Evolutionary conservation across 1,140 invertebrate species (phyloP), one percentile per base, ranked within the genome.

Genomic region (Schlechtendalia chinensis): DNA sequence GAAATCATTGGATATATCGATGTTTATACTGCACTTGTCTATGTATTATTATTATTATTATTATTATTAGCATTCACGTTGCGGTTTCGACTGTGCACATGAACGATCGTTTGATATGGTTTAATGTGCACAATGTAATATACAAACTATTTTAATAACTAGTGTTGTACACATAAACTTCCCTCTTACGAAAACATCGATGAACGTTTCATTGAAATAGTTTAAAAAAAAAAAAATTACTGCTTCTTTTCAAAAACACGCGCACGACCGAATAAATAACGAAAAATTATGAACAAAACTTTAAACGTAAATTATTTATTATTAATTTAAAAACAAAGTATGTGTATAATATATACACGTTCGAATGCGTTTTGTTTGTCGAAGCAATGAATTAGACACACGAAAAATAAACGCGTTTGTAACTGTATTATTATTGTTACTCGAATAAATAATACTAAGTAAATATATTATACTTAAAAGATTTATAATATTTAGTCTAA

Each of bases 41-140:
- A 39, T 39, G 32, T n/a, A n/a, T n/a, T n/a, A n/a, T n/a, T n/a
- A n/a, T n/a, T n/a, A n/a, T n/a, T n/a, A n/a, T n/a, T n/a, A n/a
- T n/a, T n/a, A n/a, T n/a, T n/a, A n/a, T n/a, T n/a, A n/a, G 32
- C 32, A 39, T 39, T 39, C 32, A 50, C 65, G 22, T 5, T 22
- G 47, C 47, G 65, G 65, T 67, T 39, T n/a, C n/a, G n/a, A n/a
- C n/a, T n/a, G n/a, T n/a, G n/a, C n/a, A n/a, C n/a, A n/a, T n/a
- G n/a, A n/a, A n/a, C 65, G 47, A 45, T 47, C 65, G 65, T 45
- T 67, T 67, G 65, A 67, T 67, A 67, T 45, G 65, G 65, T 45
- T 67, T 67, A 11, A 22, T 56, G 54, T n/a, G 54, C 22, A 56
- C 22, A 56, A 56, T n/a, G 22, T 56, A 56, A 5, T n/a, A 61